These are phyloP conservation scores for Ormyrus labotus DNA, from an alignment of 2,888 invertebrate genomes.

Conservation along the genomic window DNA sequence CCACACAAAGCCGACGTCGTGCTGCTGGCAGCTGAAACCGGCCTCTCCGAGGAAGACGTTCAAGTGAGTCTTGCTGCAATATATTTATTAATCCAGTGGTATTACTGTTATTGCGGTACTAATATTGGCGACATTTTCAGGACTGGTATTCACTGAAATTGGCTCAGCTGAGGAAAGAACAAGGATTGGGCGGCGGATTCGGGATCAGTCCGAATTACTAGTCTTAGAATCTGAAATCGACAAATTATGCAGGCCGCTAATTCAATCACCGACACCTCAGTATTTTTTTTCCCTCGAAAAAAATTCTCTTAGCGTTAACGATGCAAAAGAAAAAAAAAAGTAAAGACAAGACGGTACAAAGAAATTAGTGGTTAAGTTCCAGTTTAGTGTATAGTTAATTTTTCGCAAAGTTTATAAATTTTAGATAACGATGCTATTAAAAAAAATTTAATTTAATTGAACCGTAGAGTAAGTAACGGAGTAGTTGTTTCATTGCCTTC, in stretches of 20 bases:
- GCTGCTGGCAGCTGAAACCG: slow-evolving; percentile 77
- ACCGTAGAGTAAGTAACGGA: not conserved
- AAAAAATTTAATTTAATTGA: not conserved
- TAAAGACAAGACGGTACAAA: slow-evolving; percentile 42
- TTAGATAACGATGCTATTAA: slow-evolving; percentile 13
- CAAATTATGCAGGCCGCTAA: slow-evolving; percentile 14
- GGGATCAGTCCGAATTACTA: slow-evolving; percentile 52
- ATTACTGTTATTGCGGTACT: not conserved
- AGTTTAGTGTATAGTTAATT: slow-evolving; percentile 30
- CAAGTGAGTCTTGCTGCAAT: slow-evolving; percentile 69
- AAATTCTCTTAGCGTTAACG: slow-evolving; percentile 18
- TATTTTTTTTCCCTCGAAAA: slow-evolving; percentile 43
- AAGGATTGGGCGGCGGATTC: slow-evolving; percentile 71
- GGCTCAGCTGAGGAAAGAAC: slow-evolving; percentile 74
- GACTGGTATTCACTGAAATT: slow-evolving; percentile 73
- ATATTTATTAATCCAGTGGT: not conserved
- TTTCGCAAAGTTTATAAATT: slow-evolving; percentile 12
- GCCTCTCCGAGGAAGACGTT: slow-evolving; percentile 76
- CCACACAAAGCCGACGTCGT: slow-evolving; percentile 77
- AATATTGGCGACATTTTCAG: slow-evolving; percentile 58
- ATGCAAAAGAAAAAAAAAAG: not conserved
- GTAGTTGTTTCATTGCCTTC: not conserved
- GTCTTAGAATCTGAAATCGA: not conserved
- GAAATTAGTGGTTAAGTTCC: slow-evolving; percentile 47
- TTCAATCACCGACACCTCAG: slow-evolving; percentile 42